A percentile compares a stretch with the other conserved stretches of the same genome.
These are phyloP conservation scores for Cepaea hortensis DNA, from an alignment of 2,888 invertebrate genomes.

Conservation along the genomic window DNA sequence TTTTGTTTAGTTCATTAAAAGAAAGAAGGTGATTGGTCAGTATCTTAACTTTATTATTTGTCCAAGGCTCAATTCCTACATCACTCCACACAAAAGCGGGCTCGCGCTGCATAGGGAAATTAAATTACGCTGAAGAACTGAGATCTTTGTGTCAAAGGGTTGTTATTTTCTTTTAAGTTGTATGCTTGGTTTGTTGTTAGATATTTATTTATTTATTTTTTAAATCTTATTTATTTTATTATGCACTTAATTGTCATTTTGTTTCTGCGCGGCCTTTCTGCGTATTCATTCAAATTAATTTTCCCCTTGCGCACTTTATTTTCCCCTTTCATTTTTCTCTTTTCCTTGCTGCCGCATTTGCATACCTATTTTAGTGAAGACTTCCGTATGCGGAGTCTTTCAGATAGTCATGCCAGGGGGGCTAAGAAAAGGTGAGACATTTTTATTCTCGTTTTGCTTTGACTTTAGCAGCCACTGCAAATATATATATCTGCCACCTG, in stretches of 20 bases:
- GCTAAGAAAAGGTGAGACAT: conserved; percentile 43
- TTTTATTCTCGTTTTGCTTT: background rate
- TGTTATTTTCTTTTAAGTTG: too few species aligned
- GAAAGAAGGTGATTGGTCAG: too few species aligned
- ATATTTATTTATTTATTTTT: background rate
- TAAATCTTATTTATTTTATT: background rate
- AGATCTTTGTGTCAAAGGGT: too few species aligned
- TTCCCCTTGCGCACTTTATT: background rate
- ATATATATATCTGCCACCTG: background rate
- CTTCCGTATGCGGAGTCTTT: conserved; percentile 45
- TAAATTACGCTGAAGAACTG: too few species aligned
- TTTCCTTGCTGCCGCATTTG: background rate
- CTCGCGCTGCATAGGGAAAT: too few species aligned
- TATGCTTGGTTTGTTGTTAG: too few species aligned
- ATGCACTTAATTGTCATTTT: background rate
- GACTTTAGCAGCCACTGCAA: background rate
- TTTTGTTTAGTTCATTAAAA: too few species aligned
- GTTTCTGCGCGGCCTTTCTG: background rate
- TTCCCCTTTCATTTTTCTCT: background rate
- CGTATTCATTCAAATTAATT: background rate
- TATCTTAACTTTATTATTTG: too few species aligned
- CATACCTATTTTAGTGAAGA: conserved; percentile 25
- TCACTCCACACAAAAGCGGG: too few species aligned
- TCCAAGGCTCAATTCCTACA: too few species aligned
- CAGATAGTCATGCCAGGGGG: conserved; percentile 39